These are phyloP conservation scores for Nomada ferruginata DNA, from an alignment of 2,888 invertebrate genomes.

Conservation along the genomic window DNA sequence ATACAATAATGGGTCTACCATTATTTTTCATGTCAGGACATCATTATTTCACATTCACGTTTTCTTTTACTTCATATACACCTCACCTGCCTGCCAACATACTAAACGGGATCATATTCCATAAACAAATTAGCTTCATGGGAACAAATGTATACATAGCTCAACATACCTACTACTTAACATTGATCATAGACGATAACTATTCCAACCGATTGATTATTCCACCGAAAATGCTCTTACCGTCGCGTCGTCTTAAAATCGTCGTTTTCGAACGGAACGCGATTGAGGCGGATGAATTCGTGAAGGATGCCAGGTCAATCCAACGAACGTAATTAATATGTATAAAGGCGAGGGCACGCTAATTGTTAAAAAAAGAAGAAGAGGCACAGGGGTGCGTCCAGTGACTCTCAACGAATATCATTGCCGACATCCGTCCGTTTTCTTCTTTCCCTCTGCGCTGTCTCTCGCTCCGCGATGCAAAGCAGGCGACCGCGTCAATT, in stretches of 20 bases:
- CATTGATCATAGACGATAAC: neutral
- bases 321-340: slow-evolving; percentile 38
- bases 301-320: slow-evolving; percentile 30
- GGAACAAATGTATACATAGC: too few species aligned
- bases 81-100: too few species aligned
- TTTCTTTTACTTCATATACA: too few species aligned
- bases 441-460: neutral
- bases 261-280: neutral
- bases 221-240: slow-evolving; percentile 10
- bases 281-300: slow-evolving; percentile 42
- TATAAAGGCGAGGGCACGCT: slow-evolving; percentile 50
- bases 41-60: too few species aligned
- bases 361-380: slow-evolving; percentile 42
- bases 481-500: slow-evolving; percentile 63
- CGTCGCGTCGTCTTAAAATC: neutral
- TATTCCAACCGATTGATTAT: neutral
- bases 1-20: too few species aligned
- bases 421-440: neutral
- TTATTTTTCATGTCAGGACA: too few species aligned
- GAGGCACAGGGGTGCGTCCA: slow-evolving; percentile 32
- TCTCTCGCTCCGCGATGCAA: slow-evolving; percentile 56
- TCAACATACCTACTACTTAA: too few species aligned
- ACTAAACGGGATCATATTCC: too few species aligned
- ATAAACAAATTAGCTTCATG: too few species aligned
- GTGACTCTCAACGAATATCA: slow-evolving; percentile 34